Conservation (phyloP, 2,113 vertebrate genomes). For the Apaloderma vittatum region DNA sequence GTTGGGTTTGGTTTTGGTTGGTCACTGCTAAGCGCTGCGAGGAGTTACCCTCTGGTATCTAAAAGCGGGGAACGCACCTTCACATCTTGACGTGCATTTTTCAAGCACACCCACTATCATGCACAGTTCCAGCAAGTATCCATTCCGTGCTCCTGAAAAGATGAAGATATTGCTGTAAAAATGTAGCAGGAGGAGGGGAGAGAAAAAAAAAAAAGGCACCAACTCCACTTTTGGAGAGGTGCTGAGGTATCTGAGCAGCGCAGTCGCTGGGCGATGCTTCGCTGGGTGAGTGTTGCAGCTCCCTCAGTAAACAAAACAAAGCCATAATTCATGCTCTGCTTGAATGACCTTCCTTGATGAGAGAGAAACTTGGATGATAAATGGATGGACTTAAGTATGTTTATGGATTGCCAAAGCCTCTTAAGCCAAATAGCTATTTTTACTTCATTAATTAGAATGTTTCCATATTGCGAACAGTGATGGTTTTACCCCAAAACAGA, state of each 20-base stretch:
- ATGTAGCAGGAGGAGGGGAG: too few species aligned
- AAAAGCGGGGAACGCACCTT: too few species aligned
- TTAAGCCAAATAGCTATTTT: slow-evolving; percentile 30
- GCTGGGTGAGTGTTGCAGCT: not conserved
- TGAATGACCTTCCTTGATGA: not conserved
- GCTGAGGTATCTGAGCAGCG: not conserved
- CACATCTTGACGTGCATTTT: rapidly evolving
- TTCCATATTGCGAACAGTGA: not conserved
- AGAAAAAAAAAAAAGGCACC: not conserved
- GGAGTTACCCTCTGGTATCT: not conserved
- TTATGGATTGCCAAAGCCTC: not conserved
- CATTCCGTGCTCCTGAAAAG: rapidly evolving
- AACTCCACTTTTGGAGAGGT: not conserved
- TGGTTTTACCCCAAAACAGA: slow-evolving; percentile 14
- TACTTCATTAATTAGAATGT: slow-evolving; percentile 34
- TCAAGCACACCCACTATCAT: rapidly evolving
- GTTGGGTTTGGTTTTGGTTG: not conserved
- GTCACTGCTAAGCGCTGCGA: rapidly evolving
- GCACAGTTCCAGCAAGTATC: not conserved
- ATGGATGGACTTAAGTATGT: not conserved
- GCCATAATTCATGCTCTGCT: rapidly evolving
- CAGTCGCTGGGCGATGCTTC: not conserved
- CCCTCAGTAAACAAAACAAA: not conserved
- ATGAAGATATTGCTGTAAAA: not conserved
- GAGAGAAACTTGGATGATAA: not conserved